These are phyloP conservation scores for Drosophila anomelani DNA, from an alignment of 2,888 invertebrate species.

Conservation along the genomic window DNA sequence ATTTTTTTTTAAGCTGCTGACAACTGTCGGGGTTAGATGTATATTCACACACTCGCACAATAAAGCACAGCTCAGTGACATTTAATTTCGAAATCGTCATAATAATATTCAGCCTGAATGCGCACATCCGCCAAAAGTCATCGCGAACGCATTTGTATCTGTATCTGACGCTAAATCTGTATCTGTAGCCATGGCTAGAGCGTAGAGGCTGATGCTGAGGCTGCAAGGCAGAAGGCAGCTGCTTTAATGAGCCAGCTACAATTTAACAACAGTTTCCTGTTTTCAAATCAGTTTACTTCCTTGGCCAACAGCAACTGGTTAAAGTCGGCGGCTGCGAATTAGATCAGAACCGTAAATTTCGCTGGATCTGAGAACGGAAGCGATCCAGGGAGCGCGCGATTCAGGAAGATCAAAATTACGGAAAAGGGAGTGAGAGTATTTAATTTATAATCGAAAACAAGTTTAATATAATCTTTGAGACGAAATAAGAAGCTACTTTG, in stretches of 20 bases:
- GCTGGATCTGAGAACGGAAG: slow-evolving; percentile 75
- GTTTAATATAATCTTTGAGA: not conserved
- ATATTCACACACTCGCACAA: slow-evolving; percentile 42
- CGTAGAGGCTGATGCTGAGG: slow-evolving; percentile 23
- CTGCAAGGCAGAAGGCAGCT: slow-evolving; percentile 53
- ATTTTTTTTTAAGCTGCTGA: slow-evolving; percentile 71
- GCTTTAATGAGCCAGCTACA: slow-evolving; percentile 77
- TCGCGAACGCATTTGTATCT: slow-evolving; percentile 36
- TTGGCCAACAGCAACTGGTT: slow-evolving; percentile 68
- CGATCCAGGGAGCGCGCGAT: slow-evolving; percentile 31
- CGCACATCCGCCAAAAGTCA: slow-evolving; percentile 64
- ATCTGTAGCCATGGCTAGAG: slow-evolving; percentile 1
- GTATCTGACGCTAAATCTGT: slow-evolving; percentile 8
- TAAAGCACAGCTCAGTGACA: slow-evolving; percentile 55
- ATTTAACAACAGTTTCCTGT: slow-evolving; percentile 77
- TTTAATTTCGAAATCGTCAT: slow-evolving; percentile 57
- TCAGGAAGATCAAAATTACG: slow-evolving; percentile 5
- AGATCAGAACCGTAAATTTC: slow-evolving; percentile 81
- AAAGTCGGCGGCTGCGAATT: slow-evolving; percentile 53
- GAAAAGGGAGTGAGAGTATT: slow-evolving; percentile 8
- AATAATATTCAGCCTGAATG: slow-evolving; percentile 69
- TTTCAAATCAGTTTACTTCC: slow-evolving; percentile 80
- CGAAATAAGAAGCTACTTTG: not conserved
- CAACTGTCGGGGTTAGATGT: slow-evolving; percentile 67
- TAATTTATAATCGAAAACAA: slow-evolving; percentile 4